Evolutionary conservation across 2,797 vertebrate genomes (phyloP), one percentile per base, ranked within the genome.

Genomic region (Triplophysa bombifrons): DNA sequence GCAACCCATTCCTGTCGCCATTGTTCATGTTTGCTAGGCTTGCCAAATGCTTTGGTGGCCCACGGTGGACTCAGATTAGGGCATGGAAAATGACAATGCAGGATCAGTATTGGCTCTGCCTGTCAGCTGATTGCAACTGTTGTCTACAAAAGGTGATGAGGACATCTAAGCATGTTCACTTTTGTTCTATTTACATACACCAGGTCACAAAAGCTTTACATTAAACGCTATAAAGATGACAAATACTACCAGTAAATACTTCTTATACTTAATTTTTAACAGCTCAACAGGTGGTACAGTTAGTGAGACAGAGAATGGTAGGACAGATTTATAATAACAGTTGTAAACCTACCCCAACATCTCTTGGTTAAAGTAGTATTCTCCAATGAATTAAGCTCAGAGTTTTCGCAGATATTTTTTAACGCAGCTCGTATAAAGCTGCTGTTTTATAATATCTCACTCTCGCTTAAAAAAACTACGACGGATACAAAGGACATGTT

Each of bases 81-180:
- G 86, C 90, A 92, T 87, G 88, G 91, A 94, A 91, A 93, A 92
- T 92, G 89, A 95, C 90, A 94, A 95, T 93, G 93, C 91, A 92
- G 92, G 92, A 90, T 89, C 88, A 90, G 91, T 90, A 86, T 83
- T 87, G 86, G 72, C 90, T 88, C 66, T 89, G 65, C 81, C 87
- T 76, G 88, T 94, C 92, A 95, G 93, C 85, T 75, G 89, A 91
- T 93, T 92, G 93, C 87, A 84, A 91, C 86, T 71, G 93, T 91
- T 89, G 88, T 91, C 85, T 90, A 93, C 92, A 92, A 93, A 93
- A 89, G 55, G 50, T 72, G 44, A 48, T 19, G 22, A 56, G 61
- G n/a, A 67, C 25, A 34, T 76, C 60, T 14, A 67, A 76, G 64
- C 74, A 56, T 55, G 50, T 44, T 67, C 25, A 5, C 53, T 72